phyloP scores from a whole-genome alignment of 1,140 invertebrate species.

The Monomorium pharaonis region DNA sequence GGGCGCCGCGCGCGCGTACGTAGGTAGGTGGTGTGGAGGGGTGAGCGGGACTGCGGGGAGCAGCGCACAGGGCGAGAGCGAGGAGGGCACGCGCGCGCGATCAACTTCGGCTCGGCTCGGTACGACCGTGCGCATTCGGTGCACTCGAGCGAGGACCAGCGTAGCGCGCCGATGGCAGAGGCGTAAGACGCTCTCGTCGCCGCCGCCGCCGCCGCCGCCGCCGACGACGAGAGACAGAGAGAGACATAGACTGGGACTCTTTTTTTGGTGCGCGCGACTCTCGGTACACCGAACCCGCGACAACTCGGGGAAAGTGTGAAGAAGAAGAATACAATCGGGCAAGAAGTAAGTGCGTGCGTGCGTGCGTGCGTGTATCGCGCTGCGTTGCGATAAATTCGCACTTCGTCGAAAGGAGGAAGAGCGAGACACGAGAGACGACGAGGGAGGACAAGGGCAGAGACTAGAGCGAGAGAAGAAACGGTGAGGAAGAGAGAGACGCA shows the following conservation, averaged over 20 bases:
- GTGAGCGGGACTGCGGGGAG: too few species aligned
- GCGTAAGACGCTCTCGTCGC: conserved; percentile 26
- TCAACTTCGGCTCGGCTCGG: conserved; percentile 2
- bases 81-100: conserved; percentile 19
- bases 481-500: conserved; percentile 7
- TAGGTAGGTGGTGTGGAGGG: neutral
- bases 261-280: neutral
- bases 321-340: too few species aligned
- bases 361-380: neutral
- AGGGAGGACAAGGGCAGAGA: neutral
- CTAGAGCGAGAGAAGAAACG: conserved; percentile 22
- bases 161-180: conserved; percentile 24
- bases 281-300: neutral
- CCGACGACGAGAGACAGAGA: neutral
- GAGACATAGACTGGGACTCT: neutral
- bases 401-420: conserved; percentile 19
- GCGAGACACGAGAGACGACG: neutral
- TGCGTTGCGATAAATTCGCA: neutral
- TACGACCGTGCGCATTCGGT: conserved; percentile 53
- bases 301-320: neutral
- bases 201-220: conserved; percentile 3
- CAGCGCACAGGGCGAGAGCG: neutral
- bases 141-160: conserved; percentile 63
- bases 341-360: neutral
- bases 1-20: neutral